These are phyloP conservation scores for Theristicus caerulescens DNA, from an alignment of 2,113 vertebrate genomes.

Conservation along the genomic window DNA sequence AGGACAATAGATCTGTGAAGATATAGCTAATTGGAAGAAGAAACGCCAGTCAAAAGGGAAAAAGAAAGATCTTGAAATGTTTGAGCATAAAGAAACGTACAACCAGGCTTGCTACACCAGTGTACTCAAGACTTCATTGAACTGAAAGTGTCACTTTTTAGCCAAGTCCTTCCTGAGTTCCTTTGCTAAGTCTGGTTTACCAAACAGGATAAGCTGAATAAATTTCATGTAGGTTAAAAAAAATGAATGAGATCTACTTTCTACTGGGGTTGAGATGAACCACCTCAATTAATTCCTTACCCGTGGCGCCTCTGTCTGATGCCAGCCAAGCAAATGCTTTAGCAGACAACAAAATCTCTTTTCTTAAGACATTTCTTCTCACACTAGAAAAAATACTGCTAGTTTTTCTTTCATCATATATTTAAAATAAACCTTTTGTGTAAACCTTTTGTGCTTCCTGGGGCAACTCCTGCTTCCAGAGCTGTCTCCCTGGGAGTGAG, in stretches of 20 bases:
- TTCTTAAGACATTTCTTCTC: neutral
- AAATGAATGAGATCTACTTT: neutral
- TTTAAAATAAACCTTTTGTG: neutral
- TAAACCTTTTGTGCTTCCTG: neutral
- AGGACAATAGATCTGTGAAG: neutral
- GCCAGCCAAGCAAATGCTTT: neutral
- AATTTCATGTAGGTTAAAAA: neutral
- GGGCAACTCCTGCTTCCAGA: neutral
- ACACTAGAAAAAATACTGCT: neutral
- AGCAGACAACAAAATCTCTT: neutral
- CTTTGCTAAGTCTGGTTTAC: neutral
- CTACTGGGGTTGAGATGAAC: neutral
- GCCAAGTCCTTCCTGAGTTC: neutral
- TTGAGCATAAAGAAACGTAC: neutral
- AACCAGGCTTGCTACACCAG: neutral
- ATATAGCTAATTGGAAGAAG: neutral
- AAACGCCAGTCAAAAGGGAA: neutral
- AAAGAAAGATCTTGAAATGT: neutral
- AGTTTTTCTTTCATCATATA: neutral
- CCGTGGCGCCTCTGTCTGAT: neutral
- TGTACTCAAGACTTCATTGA: neutral
- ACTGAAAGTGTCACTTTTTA: neutral
- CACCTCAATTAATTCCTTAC: neutral
- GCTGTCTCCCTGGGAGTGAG: neutral
- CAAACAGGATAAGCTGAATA: neutral